These are phyloP conservation scores for Istiophorus platypterus DNA, from an alignment of 2,113 vertebrate species.

Conservation along the genomic window DNA sequence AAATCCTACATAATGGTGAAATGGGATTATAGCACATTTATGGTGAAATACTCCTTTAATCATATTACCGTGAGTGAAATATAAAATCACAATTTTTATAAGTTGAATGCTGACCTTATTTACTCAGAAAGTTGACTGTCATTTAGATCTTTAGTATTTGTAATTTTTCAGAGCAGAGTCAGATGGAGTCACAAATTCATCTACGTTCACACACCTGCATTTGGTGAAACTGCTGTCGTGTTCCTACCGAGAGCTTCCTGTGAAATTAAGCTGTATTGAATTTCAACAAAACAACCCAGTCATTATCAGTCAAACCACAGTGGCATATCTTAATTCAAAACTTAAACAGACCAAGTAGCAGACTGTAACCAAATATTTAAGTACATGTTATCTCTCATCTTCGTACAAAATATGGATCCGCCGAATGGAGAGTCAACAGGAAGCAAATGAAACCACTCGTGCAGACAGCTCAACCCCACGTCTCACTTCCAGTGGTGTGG, in stretches of 20 bases:
- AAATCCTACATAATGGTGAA: background rate
- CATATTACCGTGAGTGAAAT: too few relatives aligned
- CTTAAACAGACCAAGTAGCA: background rate
- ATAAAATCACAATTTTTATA: too few relatives aligned
- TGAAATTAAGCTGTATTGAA: background rate
- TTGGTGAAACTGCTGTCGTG: background rate
- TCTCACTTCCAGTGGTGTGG: slow-evolving; percentile 41
- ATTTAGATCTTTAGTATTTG: background rate
- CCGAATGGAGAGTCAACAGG: slow-evolving; percentile 21
- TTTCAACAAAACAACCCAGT: background rate
- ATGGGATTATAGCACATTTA: background rate
- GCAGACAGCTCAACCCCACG: slow-evolving; percentile 9
- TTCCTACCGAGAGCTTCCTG: slow-evolving; percentile 15
- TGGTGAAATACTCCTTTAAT: background rate
- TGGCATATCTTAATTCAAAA: background rate
- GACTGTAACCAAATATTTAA: slow-evolving; percentile 20
- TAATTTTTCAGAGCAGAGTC: background rate
- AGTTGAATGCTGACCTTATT: background rate
- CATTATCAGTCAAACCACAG: background rate
- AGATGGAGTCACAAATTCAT: background rate
- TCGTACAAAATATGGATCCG: slow-evolving; percentile 5
- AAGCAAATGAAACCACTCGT: slow-evolving; percentile 1
- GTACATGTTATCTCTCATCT: slow-evolving; percentile 16
- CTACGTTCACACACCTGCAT: background rate
- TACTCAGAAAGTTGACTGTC: background rate